Percentiles rank a stretch among this genome's conserved stretches.
phyloP scores from a whole-genome alignment of 2,797 vertebrate species.

The Odontamblyopus lacepedii region DNA sequence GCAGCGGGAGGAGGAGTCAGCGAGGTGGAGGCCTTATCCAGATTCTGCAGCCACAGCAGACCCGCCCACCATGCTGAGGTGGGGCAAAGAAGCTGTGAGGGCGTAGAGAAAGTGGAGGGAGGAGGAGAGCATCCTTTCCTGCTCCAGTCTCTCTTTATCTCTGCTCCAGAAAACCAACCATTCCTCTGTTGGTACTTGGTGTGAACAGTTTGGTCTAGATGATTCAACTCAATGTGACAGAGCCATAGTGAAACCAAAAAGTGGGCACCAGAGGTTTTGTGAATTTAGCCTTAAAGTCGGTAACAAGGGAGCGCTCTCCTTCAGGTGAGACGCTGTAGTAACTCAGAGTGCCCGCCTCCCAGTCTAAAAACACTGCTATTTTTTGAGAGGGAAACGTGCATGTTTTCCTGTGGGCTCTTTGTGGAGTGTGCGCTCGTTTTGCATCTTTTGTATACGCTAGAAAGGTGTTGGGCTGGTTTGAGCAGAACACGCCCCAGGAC shows the following conservation, averaged over 20 bases:
- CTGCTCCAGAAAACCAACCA: too few species aligned
- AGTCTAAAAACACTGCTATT: slow-evolving; percentile 45
- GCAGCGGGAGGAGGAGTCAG: too few species aligned
- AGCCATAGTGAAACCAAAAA: slow-evolving; percentile 45
- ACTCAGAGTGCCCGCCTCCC: slow-evolving; percentile 36
- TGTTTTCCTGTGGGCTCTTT: accelerated
- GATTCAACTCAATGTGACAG: slow-evolving; percentile 37
- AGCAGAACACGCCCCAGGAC: slow-evolving; percentile 44
- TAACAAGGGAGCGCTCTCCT: slow-evolving; percentile 21
- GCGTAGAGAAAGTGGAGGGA: too few species aligned
- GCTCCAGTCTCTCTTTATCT: too few species aligned
- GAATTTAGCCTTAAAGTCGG: slow-evolving; percentile 37
- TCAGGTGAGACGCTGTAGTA: slow-evolving; percentile 35
- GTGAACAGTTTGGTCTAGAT: background rate
- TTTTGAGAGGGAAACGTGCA: accelerated
- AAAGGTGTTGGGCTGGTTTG: accelerated
- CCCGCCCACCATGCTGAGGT: too few species aligned
- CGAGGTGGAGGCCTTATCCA: too few species aligned
- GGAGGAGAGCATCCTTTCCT: too few species aligned
- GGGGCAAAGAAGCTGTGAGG: too few species aligned
- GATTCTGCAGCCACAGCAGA: too few species aligned
- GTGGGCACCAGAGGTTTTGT: slow-evolving; percentile 36
- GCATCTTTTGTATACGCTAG: background rate
- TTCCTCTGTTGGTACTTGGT: too few species aligned
- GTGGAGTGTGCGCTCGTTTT: background rate